Percentiles rank a stretch among this genome's conserved stretches.
Evolutionary conservation across 1,140 invertebrate genomes (phyloP).

Genomic region (Cyphomyrmex costatus): DNA sequence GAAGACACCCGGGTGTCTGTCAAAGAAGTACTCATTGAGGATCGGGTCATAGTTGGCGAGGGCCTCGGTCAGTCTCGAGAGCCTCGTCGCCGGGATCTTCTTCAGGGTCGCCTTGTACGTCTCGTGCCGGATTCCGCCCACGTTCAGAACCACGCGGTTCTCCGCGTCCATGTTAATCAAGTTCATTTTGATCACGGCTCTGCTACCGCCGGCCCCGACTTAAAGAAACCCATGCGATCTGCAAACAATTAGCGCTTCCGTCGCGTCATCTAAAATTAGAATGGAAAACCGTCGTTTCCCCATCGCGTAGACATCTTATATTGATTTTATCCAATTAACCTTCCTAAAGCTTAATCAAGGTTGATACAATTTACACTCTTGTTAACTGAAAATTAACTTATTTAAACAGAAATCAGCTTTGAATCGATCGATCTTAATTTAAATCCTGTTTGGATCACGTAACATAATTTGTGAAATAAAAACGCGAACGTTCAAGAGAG

Average conservation of each 20-base stretch:
- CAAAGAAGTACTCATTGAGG: conserved; percentile 99
- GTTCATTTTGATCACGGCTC: conserved; percentile 84
- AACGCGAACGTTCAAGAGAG: neutral
- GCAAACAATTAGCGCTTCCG: conserved; percentile 48
- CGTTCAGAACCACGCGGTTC: conserved; percentile 98
- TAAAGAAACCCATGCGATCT: conserved; percentile 81
- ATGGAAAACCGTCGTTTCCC: conserved; percentile 2
- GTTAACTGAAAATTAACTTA: conserved; percentile 21
- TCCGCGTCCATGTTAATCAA: conserved; percentile 85
- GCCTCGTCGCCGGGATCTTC: conserved; percentile 97
- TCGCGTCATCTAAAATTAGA: conserved; percentile 26
- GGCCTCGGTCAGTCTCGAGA: conserved; percentile 95
- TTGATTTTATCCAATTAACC: conserved; percentile 24
- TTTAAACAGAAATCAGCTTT: conserved; percentile 6
- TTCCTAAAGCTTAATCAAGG: conserved; percentile 11
- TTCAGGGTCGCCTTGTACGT: conserved; percentile 97
- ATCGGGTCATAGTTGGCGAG: conserved; percentile 98
- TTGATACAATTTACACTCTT: neutral
- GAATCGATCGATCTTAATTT: conserved; percentile 17
- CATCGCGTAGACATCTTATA: conserved; percentile 2
- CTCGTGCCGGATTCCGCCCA: conserved; percentile 98
- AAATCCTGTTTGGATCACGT: neutral
- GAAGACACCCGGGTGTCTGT: conserved; percentile 99
- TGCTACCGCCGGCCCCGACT: conserved; percentile 84
- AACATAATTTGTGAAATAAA: conserved; percentile 2